Evolutionary conservation across 2,113 vertebrate genomes (phyloP).

Genomic region (Passerina amoena): DNA sequence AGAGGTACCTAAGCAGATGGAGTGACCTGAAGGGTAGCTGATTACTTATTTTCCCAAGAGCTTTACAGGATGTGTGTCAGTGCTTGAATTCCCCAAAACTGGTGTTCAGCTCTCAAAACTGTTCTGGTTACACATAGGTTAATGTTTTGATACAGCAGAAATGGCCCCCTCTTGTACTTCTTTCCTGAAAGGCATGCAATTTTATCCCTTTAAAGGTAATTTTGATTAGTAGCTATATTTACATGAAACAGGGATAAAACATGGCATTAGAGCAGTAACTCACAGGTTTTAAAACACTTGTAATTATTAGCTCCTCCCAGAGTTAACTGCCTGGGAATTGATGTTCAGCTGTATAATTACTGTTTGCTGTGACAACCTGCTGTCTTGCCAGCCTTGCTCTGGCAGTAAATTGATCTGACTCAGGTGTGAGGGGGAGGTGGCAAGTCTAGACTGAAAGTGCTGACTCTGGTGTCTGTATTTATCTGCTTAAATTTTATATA

Average conservation of each 20-base stretch:
- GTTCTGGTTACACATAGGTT: neutral
- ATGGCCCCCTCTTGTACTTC: neutral
- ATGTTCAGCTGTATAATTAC: neutral
- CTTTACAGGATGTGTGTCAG: neutral
- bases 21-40: neutral
- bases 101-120: neutral
- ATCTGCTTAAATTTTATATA: neutral
- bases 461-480: neutral
- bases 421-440: conserved; percentile 3
- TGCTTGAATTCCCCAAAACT: neutral
- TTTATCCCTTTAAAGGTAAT: neutral
- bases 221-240: neutral
- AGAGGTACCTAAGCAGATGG: neutral
- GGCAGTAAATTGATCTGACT: conserved; percentile 16
- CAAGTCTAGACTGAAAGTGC: conserved; percentile 11
- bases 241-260: neutral
- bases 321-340: neutral
- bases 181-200: neutral
- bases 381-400: neutral
- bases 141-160: neutral
- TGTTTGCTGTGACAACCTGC: neutral
- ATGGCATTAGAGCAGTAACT: neutral
- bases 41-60: neutral
- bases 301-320: neutral
- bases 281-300: neutral